Evolutionary conservation across 1,140 invertebrate species (phyloP), one percentile per base, ranked within the genome.

Genomic region (Probaryconus sp.): DNA sequence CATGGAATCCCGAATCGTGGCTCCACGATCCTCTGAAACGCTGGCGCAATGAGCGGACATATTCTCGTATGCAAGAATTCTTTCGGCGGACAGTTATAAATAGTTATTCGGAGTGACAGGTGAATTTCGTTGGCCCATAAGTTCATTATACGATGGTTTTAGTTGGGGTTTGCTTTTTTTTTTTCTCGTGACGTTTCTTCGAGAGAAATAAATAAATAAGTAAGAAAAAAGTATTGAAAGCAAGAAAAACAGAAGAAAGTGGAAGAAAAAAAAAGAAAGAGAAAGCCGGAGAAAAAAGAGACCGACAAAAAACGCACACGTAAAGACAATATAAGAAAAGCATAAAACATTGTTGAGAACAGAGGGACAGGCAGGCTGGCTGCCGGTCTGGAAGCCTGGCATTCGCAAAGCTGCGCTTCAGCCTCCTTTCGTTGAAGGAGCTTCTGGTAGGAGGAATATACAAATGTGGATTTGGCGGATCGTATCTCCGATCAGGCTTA

Each of bases 31-130:
- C 10, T 51, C 45, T n/a, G 24, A 51, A 58, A 48, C 45, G 17
- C 5, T 18, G 40, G n/a, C 37, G 37, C 37, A 18, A 18, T n/a
- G 11, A 38, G n/a, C 37, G 17, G 45, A 50, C 30, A 16, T 55
- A 47, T 61, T 61, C 53, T 61, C 35, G 55, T 73, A 67, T 73
- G 70, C 70, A 67, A 73, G 55, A 67, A 73, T 73, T 42, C 63
- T 16, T 31, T 56, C 5, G 18, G 2, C 14, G 63, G 56, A 63
- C 79, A 69, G 77, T 75, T 84, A 81, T 85, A 83, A 85, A 84
- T 85, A 85, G 81, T 83, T 84, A 84, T 81, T 55, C 72, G 63
- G 70, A 85, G 79, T 83, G 83, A 85, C 83, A 83, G 82, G 80
- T 82, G 78, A 77, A 84, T 82, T 85, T 83, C 30, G 70, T 45